These are phyloP conservation scores for Phoxinus phoxinus DNA, from an alignment of 2,113 vertebrate genomes.

Conservation along the genomic window DNA sequence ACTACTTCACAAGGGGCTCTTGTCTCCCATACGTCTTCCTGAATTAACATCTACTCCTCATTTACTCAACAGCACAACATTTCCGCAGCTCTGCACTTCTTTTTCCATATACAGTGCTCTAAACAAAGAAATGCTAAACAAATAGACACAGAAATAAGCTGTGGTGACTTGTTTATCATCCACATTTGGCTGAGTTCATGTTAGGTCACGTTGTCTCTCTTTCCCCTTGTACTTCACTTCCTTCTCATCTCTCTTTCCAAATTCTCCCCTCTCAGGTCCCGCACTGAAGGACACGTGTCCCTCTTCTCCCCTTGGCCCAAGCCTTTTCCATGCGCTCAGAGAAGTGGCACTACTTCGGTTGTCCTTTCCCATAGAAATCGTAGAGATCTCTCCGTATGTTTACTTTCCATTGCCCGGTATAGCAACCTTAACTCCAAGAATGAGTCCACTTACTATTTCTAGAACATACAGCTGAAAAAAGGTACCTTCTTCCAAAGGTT, in stretches of 20 bases:
- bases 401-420: slow-evolving; percentile 60
- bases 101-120: neutral
- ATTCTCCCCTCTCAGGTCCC: slow-evolving; percentile 1
- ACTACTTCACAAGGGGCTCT: slow-evolving; percentile 38
- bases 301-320: slow-evolving; percentile 41
- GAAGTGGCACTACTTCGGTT: slow-evolving; percentile 35
- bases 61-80: slow-evolving; percentile 28
- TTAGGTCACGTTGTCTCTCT: slow-evolving; percentile 46
- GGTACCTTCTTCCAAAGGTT: slow-evolving; percentile 63
- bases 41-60: slow-evolving; percentile 41
- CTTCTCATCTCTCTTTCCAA: slow-evolving; percentile 45
- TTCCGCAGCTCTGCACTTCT: slow-evolving; percentile 20
- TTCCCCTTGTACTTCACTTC: slow-evolving; percentile 35
- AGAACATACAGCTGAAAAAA: slow-evolving; percentile 55
- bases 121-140: slow-evolving; percentile 40
- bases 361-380: slow-evolving; percentile 64
- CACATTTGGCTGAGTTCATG: slow-evolving; percentile 40
- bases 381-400: slow-evolving; percentile 61
- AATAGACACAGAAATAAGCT: slow-evolving; percentile 48
- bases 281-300: slow-evolving; percentile 43
- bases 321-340: slow-evolving; percentile 67
- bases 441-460: slow-evolving; percentile 62
- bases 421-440: slow-evolving; percentile 56
- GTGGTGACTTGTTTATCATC: slow-evolving; percentile 38
- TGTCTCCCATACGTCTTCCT: slow-evolving; percentile 37